Base-by-base conservation (phyloP, 2,888 invertebrate species). In the Lasioglossum zephyrum region DNA sequence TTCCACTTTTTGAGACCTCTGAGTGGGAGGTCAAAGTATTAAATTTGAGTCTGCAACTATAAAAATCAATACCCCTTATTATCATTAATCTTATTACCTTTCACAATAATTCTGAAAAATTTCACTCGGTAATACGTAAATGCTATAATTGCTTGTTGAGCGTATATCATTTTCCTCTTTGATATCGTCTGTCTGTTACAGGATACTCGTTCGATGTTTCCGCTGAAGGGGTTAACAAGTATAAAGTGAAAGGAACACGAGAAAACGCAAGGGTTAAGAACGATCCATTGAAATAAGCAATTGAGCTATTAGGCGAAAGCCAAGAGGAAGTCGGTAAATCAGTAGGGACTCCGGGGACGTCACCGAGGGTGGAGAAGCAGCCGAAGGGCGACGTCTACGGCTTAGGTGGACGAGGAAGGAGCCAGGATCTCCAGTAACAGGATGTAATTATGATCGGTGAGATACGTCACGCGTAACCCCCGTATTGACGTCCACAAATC, bases 391-490 rank as follows among this genome's bases (percentile, higher is more conserved):
- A 70, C 79, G 83, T 75, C 75, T 60, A 49, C 73, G 73, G 82
- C 53, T 72, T 63, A 80, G 81, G 79, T 81, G 88, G 79, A 87
- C 86, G 87, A 70, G 85, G 80, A 84, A 90, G 85, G 87, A 84
- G 79, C 78, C 85, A 84, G 91, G 89, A 91, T 93, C 92, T 93
- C 89, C 85, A 89, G 93, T 93, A 94, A 93, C 94, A 92, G 94
- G 94, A 94, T 94, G 94, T 95, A 95, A 95, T 95, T 95, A 95
- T 95, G 95, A 95, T 95, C 94, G 94, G 95, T 95, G 94, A 95
- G 95, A 95, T 95, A 95, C 94, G 94, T 95, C 95, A 95, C 93
- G 94, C 92, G 92, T 93, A 93, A 92, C 92, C 92, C 92, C 91
- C 91, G 93, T 94, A 95, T 95, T 94, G 95, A 94, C 94, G 93